phyloP scores from a whole-genome alignment of 2,113 vertebrate species.

The Paratilapia polleni region DNA sequence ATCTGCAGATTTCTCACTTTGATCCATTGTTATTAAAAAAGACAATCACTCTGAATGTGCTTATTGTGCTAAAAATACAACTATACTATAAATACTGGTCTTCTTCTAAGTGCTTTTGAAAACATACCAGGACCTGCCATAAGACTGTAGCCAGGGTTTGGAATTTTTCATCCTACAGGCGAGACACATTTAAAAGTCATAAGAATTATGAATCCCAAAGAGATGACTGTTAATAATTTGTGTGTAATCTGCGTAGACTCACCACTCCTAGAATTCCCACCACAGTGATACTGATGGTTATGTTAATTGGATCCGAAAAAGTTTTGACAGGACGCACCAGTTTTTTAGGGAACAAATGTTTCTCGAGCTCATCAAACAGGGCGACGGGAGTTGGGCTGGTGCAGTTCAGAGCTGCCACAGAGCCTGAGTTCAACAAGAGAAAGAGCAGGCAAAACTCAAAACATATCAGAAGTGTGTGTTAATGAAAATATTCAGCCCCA shows the following conservation, averaged over 20 bases:
- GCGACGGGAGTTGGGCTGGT: constrained; percentile 38
- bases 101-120: neutral
- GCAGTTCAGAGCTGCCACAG: constrained; percentile 38
- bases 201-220: neutral
- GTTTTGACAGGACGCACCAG: constrained; percentile 8
- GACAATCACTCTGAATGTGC: too few species aligned
- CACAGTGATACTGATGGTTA: constrained; percentile 38
- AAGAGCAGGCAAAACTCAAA: fast-evolving
- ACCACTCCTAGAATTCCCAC: constrained; percentile 59
- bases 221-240: neutral
- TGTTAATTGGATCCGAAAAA: neutral
- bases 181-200: neutral
- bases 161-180: constrained; percentile 42
- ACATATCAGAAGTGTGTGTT: neutral
- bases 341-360: constrained; percentile 22
- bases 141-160: constrained; percentile 36
- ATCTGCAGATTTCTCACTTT: neutral
- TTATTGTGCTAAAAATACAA: neutral
- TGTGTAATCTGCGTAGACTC: neutral
- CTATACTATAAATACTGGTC: too few species aligned
- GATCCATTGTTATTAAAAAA: neutral
- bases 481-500: neutral
- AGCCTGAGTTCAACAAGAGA: constrained; percentile 12
- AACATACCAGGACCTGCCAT: constrained; percentile 41
- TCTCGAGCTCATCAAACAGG: constrained; percentile 28